A percentile compares a stretch with the other conserved stretches of the same genome.
Evolutionary conservation across 2,113 vertebrate species (phyloP).

Genomic region (Spermophilus dauricus): DNA sequence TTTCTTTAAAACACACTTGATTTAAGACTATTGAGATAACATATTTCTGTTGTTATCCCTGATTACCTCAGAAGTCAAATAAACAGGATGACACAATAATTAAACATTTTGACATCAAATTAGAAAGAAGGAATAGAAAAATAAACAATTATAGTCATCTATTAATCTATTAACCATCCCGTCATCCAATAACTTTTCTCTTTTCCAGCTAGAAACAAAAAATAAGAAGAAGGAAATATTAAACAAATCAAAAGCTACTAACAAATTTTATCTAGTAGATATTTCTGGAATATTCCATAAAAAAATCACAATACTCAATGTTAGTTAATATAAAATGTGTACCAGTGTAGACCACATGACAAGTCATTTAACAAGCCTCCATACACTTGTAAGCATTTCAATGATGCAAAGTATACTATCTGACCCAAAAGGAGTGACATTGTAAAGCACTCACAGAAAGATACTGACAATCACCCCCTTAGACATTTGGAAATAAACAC

Average conservation of each 20-base stretch:
- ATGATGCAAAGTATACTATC: not conserved
- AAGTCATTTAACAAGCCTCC: not conserved
- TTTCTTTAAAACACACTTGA: not conserved
- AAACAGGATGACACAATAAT: not conserved
- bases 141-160: not conserved
- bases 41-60: slow-evolving; percentile 16
- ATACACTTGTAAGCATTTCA: not conserved
- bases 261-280: not conserved
- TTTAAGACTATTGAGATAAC: not conserved
- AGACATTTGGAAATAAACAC: not conserved
- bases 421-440: not conserved
- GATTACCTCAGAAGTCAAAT: slow-evolving; percentile 25
- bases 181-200: not conserved
- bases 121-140: not conserved
- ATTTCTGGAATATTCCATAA: not conserved
- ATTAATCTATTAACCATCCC: not conserved
- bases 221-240: not conserved
- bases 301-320: not conserved
- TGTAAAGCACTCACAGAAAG: not conserved
- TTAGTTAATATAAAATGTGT: not conserved
- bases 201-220: not conserved
- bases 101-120: not conserved
- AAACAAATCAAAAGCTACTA: not conserved
- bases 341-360: not conserved
- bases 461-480: not conserved